Evolutionary conservation across 1,140 invertebrate genomes (phyloP), one percentile per base, ranked within the genome.

Genomic region (Papilio aristodemus): DNA sequence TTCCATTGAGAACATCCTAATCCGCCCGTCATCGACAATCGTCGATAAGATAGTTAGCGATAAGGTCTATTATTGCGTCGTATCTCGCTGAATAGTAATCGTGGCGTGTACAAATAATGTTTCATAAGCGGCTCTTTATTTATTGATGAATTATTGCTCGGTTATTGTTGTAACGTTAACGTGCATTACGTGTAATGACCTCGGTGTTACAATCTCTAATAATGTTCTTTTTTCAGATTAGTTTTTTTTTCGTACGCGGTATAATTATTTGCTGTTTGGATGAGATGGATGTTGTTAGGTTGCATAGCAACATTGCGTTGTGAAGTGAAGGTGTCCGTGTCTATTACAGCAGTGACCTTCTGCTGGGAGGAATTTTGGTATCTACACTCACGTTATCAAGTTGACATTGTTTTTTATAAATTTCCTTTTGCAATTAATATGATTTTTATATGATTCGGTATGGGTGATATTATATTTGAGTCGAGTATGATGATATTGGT

Each of bases 1-100:
- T 82, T 79, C 73, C 84, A 87, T 87, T 89, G 77, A 86, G 75
- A 77, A 70, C 66, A 67, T 54, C 64, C 37, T 74, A 69, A 38
- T 59, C 67, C 62, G 63, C 27, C 46, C 46, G 38, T 66, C 32
- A 58, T 66, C 63, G 25, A 66, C 37, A 14, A 67, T 59, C 46
- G 27, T 36, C 54, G 67, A 69, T 68, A 68, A 70, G 66, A 73
- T 73, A 50, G 14, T 54, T 6, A 10, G 43, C 41, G 58, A 66
- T 68, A 66, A 68, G 66, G 54, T 58, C 27, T 46, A 66, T 66
- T 66, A 46, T 66, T 66, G 39, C 63, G 25, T 38, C 43, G 63
- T 66, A 50, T 19, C 41, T 66, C 63, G 11, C 41, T 13, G 43
- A 66, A 66, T 66, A 66, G 63, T 66, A 66, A 66, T 66, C 50